Base-by-base conservation (phyloP, 2,888 invertebrate species). In the Hemistola chrysoprasaria region DNA sequence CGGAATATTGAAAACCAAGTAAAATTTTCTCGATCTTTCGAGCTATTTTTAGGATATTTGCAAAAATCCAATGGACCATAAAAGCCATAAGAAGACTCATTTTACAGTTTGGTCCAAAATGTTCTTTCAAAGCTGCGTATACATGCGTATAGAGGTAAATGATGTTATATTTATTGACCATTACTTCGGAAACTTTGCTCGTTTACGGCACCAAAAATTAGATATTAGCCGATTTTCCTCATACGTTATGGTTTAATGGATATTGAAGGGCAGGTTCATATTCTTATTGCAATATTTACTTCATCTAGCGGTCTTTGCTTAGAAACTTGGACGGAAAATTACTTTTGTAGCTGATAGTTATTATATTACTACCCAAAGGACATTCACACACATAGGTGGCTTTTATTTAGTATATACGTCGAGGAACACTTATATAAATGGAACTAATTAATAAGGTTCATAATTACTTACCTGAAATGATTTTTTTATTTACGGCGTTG, bases 161-260 rank as follows among this genome's bases (percentile, higher is more conserved):
- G 53, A 67, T 62, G 61, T 59, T 53, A 62, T 64, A 66, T 75
- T 74, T 68, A 72, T 66, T 59, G 63, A 61, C 62, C 60, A 53
- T 71, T 68, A 72, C 58, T 59, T 50, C 50, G 56, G 40, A 56
- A 77, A 77, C 54, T 77, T 77, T 41, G 50, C 58, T 61, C 65
- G 59, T 74, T 76, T 70, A 55, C 55, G 56, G 57, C 56, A 57
- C 59, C 65, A 72, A 71, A 69, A 69, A 71, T 74, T 70, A 67
- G 58, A 65, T 66, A 67, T 64, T 66, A 67, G 59, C 56, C 62
- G 62, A 68, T 68, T 65, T 63, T 59, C 54, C 55, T 58, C 51
- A 51, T 50, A 61, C 53, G 53, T 39, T 53, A 57, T 49, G 50
- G 37, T 37, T 39, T 41, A 30, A 30, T 35, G 35, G 31, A 40